Conservation (phyloP, 2,888 invertebrate species). For the Lagria hirta region DNA sequence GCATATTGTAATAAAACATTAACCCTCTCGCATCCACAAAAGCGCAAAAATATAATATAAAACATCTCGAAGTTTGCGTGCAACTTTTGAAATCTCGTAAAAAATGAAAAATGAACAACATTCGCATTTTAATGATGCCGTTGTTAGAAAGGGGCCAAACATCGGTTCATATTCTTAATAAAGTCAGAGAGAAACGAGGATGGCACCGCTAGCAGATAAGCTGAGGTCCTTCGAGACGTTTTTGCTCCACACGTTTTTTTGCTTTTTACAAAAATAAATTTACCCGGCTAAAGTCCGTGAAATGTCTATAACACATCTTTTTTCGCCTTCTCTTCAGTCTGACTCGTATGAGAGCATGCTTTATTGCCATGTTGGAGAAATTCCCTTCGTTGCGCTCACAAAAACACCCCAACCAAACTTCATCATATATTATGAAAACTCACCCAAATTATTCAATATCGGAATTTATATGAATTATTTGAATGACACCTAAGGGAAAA, state of each 20-base stretch:
- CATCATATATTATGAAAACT: constrained; percentile 20
- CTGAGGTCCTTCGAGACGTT: constrained; percentile 39
- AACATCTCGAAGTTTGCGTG: constrained; percentile 34
- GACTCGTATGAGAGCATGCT: constrained; percentile 12
- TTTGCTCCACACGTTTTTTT: constrained; percentile 27
- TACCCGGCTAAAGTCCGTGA: constrained; percentile 40
- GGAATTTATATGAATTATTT: constrained; percentile 27
- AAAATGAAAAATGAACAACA: constrained; percentile 44
- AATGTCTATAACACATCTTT: constrained; percentile 41
- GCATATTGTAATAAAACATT: constrained; percentile 32
- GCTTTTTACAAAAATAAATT: constrained; percentile 36
- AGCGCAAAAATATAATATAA: constrained; percentile 34
- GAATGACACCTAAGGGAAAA: no score
- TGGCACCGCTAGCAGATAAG: constrained; percentile 35
- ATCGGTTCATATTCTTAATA: constrained; percentile 36
- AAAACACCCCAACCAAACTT: no score
- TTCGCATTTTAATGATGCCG: constrained; percentile 41
- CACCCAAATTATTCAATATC: constrained; percentile 25
- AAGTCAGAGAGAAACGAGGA: constrained; percentile 38
- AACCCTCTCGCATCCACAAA: constrained; percentile 23
- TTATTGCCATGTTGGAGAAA: constrained; percentile 28
- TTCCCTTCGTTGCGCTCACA: constrained; percentile 15
- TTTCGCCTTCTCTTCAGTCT: constrained; percentile 15
- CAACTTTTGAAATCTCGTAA: constrained; percentile 42
- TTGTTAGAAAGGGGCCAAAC: constrained; percentile 8